These are phyloP conservation scores for Tamias sibiricus DNA, from an alignment of 2,113 vertebrate genomes.

Conservation along the genomic window DNA sequence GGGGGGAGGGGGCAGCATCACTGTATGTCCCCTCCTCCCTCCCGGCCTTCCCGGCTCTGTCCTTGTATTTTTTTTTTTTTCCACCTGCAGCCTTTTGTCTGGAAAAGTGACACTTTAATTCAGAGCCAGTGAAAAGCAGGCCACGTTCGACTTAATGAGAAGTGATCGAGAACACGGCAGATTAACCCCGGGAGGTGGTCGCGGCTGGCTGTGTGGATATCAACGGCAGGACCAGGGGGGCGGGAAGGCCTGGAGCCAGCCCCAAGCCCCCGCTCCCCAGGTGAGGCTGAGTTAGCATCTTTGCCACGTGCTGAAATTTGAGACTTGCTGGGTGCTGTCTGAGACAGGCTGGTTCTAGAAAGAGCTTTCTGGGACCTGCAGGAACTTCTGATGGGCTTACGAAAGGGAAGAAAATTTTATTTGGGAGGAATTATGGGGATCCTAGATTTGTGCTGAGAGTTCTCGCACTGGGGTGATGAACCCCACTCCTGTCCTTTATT, in stretches of 20 bases:
- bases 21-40: too few relatives aligned
- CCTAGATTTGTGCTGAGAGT: not conserved
- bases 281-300: not conserved
- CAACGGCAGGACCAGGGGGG: not conserved
- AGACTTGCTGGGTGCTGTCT: not conserved
- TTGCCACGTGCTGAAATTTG: not conserved
- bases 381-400: not conserved
- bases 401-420: not conserved
- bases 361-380: not conserved
- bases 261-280: not conserved
- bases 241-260: not conserved
- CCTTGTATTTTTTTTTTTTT: not conserved
- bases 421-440: not conserved
- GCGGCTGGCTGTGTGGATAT: conserved; percentile 61
- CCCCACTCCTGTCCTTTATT: not conserved
- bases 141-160: conserved; percentile 67
- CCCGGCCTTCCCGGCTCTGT: not conserved
- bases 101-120: conserved; percentile 77
- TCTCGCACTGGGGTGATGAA: fast-evolving
- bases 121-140: conserved; percentile 66
- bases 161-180: conserved; percentile 68
- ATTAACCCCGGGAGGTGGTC: conserved; percentile 69
- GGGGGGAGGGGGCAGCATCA: too few relatives aligned
- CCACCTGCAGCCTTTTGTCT: conserved; percentile 48
- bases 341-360: not conserved